A percentile compares a stretch with the other conserved stretches of the same genome.
Evolutionary conservation across 2,888 invertebrate species (phyloP).

Genomic region (Fragum whitleyi): DNA sequence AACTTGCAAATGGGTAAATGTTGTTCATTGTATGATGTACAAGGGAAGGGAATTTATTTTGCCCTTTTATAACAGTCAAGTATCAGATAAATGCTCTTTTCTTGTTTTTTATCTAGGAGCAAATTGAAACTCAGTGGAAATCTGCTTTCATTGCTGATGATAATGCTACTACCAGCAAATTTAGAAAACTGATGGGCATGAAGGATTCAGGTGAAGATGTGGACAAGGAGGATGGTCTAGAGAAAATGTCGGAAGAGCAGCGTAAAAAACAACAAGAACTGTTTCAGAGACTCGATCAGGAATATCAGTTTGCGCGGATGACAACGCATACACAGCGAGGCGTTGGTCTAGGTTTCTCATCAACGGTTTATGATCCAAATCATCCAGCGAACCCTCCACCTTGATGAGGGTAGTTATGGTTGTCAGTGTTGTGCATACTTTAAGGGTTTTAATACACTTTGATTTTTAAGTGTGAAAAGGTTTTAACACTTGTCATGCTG

Average conservation of each 20-base stretch:
- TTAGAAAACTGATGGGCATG: constrained; percentile 98
- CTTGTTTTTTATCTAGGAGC: constrained; percentile 54
- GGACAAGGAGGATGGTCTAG: constrained; percentile 66
- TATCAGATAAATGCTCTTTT: no score
- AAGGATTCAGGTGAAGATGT: constrained; percentile 87
- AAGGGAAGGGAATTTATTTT: no score
- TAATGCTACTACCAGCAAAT: constrained; percentile 96
- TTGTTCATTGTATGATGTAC: no score
- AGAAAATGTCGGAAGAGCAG: constrained; percentile 75
- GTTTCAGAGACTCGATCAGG: constrained; percentile 97
- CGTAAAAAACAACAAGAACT: constrained; percentile 88
- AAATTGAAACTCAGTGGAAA: constrained; percentile 80
- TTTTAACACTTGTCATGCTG: no score
- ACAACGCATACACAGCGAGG: constrained; percentile 97
- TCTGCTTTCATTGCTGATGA: constrained; percentile 88
- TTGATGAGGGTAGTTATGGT: neutral
- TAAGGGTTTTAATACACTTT: neutral
- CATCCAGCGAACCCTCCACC: constrained; percentile 50
- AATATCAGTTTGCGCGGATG: constrained; percentile 97
- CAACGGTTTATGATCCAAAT: constrained; percentile 68
- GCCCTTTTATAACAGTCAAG: no score
- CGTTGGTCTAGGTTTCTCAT: constrained; percentile 86
- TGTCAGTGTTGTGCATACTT: neutral
- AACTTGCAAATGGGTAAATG: no score
- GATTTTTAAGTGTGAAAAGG: neutral